phyloP scores from a whole-genome alignment of 2,113 vertebrate species.

The Myrmecobius fasciatus region DNA sequence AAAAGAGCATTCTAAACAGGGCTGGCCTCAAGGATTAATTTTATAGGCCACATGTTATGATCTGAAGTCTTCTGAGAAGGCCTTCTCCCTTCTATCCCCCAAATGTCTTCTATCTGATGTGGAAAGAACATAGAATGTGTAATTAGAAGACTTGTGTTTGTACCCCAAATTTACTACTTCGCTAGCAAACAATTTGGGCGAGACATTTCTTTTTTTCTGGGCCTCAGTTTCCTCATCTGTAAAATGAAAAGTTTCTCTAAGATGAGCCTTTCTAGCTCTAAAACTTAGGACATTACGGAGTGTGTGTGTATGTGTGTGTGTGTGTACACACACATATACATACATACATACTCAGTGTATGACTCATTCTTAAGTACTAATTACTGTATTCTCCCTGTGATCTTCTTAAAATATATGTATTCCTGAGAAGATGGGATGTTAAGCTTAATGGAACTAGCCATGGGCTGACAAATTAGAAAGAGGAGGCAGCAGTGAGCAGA shows the following conservation, averaged over 20 bases:
- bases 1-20: not conserved
- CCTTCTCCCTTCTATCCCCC: not conserved
- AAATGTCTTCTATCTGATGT: not conserved
- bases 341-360: not conserved
- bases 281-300: not conserved
- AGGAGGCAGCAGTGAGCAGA: not conserved
- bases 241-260: not conserved
- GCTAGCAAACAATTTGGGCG: not conserved
- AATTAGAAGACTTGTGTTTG: not conserved
- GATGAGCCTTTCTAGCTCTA: not conserved
- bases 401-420: not conserved
- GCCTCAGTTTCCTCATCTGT: not conserved
- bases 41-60: not conserved
- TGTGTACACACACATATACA: too few relatives aligned
- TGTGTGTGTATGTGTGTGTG: too few relatives aligned
- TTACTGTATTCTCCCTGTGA: not conserved
- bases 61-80: not conserved
- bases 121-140: not conserved
- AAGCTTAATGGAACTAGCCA: not conserved
- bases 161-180: not conserved
- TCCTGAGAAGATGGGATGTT: not conserved
- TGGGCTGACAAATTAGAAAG: not conserved
- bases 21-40: not conserved
- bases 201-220: not conserved
- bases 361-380: not conserved